Evolutionary conservation across 64 coral and sea anemone species (phyloP).

Genomic region (Acropora tenuis): DNA sequence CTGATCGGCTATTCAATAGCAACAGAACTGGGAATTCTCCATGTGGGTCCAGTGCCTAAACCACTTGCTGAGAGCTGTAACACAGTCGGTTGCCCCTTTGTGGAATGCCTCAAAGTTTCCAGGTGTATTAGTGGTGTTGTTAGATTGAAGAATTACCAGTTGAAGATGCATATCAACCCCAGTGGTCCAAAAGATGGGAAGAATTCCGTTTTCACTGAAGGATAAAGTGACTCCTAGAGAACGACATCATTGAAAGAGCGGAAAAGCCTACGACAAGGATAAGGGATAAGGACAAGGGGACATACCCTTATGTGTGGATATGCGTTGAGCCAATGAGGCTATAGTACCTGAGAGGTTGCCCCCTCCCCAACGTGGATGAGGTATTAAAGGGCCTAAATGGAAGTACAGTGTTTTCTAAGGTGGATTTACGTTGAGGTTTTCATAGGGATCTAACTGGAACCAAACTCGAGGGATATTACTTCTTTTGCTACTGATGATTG

Average conservation of each 20-base stretch:
- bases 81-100: neutral
- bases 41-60: neutral
- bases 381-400: too few relatives aligned
- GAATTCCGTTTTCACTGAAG: slow-evolving; percentile 11
- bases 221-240: slow-evolving; percentile 7
- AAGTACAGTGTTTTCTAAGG: neutral
- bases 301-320: slow-evolving; percentile 46
- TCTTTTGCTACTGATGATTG: neutral
- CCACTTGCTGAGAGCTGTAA: neutral
- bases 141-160: neutral
- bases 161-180: neutral
- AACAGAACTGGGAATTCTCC: too few relatives aligned
- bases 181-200: slow-evolving; percentile 24
- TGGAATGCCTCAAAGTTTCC: neutral
- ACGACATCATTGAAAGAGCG: neutral
- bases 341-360: neutral
- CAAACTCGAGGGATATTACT: too few relatives aligned
- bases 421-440: neutral
- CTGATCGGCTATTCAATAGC: slow-evolving; percentile 26
- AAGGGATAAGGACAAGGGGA: slow-evolving; percentile 46
- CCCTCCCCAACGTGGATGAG: neutral
- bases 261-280: slow-evolving; percentile 38
- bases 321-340: too few relatives aligned
- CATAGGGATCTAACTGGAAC: neutral
- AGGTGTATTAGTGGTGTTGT: neutral